Evolutionary conservation across 2,113 vertebrate species (phyloP).

Genomic region (Corythaeola cristata): DNA sequence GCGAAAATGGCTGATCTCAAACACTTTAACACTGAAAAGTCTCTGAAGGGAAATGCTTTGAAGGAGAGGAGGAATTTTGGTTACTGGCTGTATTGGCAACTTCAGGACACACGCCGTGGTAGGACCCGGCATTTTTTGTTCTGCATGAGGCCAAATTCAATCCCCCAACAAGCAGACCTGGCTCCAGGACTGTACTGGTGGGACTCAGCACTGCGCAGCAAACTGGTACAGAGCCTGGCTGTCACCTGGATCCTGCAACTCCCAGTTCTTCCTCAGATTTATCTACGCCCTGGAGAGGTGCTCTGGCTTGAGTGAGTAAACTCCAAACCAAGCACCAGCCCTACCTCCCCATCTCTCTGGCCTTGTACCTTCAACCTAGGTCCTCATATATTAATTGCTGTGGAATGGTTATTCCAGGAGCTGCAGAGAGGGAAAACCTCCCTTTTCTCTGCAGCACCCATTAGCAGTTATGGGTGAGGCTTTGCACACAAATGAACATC

Average conservation of each 20-base stretch:
- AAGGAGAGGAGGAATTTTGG: background rate
- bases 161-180: background rate
- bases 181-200: accelerated
- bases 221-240: too few species aligned
- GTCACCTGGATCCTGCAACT: background rate
- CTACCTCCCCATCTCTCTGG: background rate
- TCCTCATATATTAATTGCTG: background rate
- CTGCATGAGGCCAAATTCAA: background rate
- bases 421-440: background rate
- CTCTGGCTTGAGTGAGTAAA: background rate
- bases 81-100: background rate
- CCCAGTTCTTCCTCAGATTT: background rate
- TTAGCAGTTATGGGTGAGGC: background rate
- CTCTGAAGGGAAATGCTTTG: background rate
- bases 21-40: background rate
- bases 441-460: background rate
- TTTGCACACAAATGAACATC: background rate
- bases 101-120: accelerated
- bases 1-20: background rate
- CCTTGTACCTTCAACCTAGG: background rate
- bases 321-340: background rate
- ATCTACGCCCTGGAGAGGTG: background rate
- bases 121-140: background rate
- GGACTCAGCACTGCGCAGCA: background rate
- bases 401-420: background rate